Evolutionary conservation across 2,797 vertebrate species (phyloP).

Genomic region (Thripadectes ignobilis): DNA sequence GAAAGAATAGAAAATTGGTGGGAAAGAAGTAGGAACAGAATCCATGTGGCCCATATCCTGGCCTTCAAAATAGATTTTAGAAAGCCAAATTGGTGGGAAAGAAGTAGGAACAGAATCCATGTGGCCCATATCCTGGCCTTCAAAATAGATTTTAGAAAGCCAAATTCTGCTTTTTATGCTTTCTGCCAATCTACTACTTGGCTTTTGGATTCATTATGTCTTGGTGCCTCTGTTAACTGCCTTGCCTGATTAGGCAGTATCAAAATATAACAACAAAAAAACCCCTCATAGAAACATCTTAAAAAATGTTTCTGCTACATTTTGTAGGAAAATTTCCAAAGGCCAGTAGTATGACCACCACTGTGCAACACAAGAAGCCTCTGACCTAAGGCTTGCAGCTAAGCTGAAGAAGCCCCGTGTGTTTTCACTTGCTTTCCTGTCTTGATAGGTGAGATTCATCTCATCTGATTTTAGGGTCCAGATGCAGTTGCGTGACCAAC

Average conservation of each 20-base stretch:
- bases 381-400: not conserved
- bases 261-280: not conserved
- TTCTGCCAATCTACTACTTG: not conserved
- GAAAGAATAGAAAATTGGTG: not conserved
- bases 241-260: not conserved
- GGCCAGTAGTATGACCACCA: not conserved
- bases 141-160: not conserved
- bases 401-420: not conserved
- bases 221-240: not conserved
- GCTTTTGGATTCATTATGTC: not conserved
- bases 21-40: not conserved
- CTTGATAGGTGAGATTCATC: not conserved
- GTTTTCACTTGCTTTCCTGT: not conserved
- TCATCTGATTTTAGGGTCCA: not conserved
- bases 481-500: not conserved
- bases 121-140: not conserved
- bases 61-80: not conserved
- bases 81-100: not conserved
- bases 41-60: not conserved
- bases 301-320: not conserved
- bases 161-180: not conserved
- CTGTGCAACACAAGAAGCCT: not conserved
- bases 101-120: not conserved
- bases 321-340: not conserved
- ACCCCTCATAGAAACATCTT: not conserved